phyloP scores from a whole-genome alignment of 2,888 invertebrate species.

The Zaprionus obscuricornis region DNA sequence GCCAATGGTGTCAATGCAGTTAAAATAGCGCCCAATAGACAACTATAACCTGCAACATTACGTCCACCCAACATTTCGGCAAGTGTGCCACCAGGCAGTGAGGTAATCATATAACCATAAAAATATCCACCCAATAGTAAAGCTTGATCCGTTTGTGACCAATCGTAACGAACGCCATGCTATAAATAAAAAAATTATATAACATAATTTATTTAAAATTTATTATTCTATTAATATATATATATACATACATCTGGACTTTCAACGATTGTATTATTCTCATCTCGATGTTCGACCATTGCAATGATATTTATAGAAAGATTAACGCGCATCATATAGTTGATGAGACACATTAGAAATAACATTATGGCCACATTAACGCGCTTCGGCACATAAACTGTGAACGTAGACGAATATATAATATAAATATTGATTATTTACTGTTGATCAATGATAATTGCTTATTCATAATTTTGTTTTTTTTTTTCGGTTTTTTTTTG shows the following conservation, averaged over 20 bases:
- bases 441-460: slow-evolving; percentile 13
- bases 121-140: slow-evolving; percentile 88
- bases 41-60: slow-evolving; percentile 85
- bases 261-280: slow-evolving; percentile 74
- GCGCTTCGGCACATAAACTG: slow-evolving; percentile 85
- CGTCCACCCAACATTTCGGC: slow-evolving; percentile 87
- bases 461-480: slow-evolving; percentile 1
- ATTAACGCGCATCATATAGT: slow-evolving; percentile 90
- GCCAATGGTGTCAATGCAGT: slow-evolving; percentile 87
- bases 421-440: slow-evolving; percentile 42
- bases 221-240: neutral
- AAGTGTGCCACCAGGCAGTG: slow-evolving; percentile 87
- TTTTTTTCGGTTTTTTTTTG: neutral
- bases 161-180: slow-evolving; percentile 85
- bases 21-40: slow-evolving; percentile 84
- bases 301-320: slow-evolving; percentile 90
- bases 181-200: slow-evolving; percentile 53
- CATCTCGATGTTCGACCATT: slow-evolving; percentile 85
- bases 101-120: slow-evolving; percentile 88
- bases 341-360: slow-evolving; percentile 89
- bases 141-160: slow-evolving; percentile 87
- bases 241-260: slow-evolving; percentile 77
- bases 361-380: slow-evolving; percentile 87
- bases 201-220: neutral
- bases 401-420: slow-evolving; percentile 33